These are phyloP conservation scores for Tichodroma muraria DNA, from an alignment of 2,113 vertebrate genomes.

Conservation along the genomic window DNA sequence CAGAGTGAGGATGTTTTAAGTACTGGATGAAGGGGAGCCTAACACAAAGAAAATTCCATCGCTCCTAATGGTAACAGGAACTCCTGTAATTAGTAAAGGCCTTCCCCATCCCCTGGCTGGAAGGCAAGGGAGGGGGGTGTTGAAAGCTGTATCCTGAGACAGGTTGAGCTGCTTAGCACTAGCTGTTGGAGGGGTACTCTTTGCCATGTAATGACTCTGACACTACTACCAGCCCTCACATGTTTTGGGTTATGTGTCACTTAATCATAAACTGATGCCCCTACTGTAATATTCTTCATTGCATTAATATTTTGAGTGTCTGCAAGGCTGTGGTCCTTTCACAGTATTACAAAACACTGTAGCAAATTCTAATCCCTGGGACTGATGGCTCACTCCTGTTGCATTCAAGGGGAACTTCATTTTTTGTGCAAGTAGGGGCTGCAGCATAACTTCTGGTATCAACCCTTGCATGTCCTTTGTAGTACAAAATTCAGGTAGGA, in stretches of 20 bases:
- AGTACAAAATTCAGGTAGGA: not conserved
- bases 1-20: not conserved
- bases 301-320: not conserved
- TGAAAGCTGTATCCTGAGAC: not conserved
- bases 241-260: not conserved
- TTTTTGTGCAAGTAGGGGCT: not conserved
- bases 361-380: not conserved
- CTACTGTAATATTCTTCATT: not conserved
- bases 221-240: not conserved
- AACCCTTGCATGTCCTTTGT: not conserved
- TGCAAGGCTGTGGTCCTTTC: not conserved
- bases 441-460: not conserved
- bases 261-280: not conserved
- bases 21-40: not conserved
- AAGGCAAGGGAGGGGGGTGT: accelerated
- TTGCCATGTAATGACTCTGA: not conserved
- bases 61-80: accelerated
- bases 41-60: not conserved
- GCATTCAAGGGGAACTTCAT: not conserved
- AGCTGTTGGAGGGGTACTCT: not conserved
- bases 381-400: not conserved
- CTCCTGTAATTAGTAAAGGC: not conserved
- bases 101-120: not conserved
- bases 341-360: not conserved
- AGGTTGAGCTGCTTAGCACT: not conserved